Conservation (phyloP, 2,797 vertebrate species). For the Galaxias olidus region DNA sequence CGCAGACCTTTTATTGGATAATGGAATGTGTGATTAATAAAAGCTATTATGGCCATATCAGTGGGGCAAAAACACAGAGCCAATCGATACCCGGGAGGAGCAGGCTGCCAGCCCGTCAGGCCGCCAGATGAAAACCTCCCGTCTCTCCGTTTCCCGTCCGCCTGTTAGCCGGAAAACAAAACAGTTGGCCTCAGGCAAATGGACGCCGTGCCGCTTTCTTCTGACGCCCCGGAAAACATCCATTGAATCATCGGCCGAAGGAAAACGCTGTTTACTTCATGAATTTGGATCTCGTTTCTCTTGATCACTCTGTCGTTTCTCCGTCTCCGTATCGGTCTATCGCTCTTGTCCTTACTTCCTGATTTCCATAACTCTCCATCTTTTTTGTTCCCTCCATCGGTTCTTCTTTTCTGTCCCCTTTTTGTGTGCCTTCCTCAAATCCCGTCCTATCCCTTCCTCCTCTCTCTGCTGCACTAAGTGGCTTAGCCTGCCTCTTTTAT, state of each 20-base stretch:
- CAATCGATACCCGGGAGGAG: conserved; percentile 37
- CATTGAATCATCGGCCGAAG: too few species aligned
- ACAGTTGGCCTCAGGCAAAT: too few species aligned
- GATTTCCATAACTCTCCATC: background rate
- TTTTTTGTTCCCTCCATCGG: background rate
- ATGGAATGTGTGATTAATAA: conserved; percentile 72
- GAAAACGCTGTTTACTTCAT: too few species aligned
- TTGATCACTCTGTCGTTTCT: too few species aligned
- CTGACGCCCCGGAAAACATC: too few species aligned
- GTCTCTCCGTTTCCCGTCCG: too few species aligned
- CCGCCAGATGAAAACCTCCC: background rate
- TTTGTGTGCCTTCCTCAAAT: background rate
- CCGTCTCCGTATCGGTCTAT: background rate
- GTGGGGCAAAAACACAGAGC: conserved; percentile 34
- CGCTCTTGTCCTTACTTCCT: conserved; percentile 2
- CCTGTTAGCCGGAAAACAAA: too few species aligned
- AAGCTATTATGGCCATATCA: conserved; percentile 57
- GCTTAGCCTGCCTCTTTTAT: conserved; percentile 51
- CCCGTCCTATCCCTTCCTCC: conserved; percentile 34
- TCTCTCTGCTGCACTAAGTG: conserved; percentile 51
- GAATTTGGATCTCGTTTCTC: too few species aligned
- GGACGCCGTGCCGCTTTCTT: too few species aligned
- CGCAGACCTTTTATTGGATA: conserved; percentile 59
- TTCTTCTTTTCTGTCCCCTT: background rate
- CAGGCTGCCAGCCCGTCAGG: background rate